A percentile compares a stretch with the other conserved stretches of the same genome.
Evolutionary conservation across 2,888 invertebrate genomes (phyloP).

Genomic region (Oligia latruncula): DNA sequence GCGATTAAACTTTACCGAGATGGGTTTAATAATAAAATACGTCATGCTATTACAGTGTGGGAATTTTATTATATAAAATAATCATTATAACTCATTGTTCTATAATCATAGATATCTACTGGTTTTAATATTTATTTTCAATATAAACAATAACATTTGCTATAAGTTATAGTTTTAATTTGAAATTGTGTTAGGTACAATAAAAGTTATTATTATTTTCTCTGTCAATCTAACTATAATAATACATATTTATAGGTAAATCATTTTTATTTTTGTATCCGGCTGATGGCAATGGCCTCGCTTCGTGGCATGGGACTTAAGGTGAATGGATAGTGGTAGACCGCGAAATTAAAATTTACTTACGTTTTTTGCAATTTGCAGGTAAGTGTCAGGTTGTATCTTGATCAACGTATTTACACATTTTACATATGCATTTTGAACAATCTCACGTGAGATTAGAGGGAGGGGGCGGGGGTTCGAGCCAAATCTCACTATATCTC

Average conservation of each 20-base stretch:
- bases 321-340: no score
- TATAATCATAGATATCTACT: neutral
- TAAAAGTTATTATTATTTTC: neutral
- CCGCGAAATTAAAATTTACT: no score
- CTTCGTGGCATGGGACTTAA: no score
- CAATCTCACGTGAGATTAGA: no score
- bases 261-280: neutral
- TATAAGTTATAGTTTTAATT: constrained; percentile 4
- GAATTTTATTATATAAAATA: constrained; percentile 4
- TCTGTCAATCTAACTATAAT: neutral
- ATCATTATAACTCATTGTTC: constrained; percentile 9
- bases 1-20: constrained; percentile 1
- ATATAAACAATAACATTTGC: neutral
- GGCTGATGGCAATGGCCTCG: neutral
- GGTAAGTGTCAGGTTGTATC: no score
- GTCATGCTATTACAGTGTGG: neutral
- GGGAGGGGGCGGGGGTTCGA: no score
- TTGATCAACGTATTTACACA: no score
- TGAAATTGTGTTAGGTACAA: no score
- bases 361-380: no score
- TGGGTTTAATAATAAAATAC: neutral
- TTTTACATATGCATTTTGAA: no score
- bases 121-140: neutral
- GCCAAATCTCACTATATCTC: no score
- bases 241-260: no score